Conservation (phyloP, 2,888 invertebrate genomes). For the Blastobasis lacticolella region DNA sequence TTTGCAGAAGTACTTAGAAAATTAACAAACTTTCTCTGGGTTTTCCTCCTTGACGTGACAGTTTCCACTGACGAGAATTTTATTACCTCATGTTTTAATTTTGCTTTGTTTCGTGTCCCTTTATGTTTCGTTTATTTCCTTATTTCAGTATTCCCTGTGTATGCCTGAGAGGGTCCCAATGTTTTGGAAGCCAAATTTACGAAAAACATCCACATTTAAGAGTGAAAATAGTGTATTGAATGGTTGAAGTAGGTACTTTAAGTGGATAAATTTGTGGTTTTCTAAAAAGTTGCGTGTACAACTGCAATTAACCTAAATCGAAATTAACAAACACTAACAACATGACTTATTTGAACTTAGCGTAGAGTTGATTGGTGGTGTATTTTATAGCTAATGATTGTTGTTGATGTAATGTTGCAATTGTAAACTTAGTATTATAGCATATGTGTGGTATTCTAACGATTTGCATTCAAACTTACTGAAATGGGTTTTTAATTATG, state of each 20-base stretch:
- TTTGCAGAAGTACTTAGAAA: constrained; percentile 10
- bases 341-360: constrained; percentile 46
- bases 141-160: constrained; percentile 73
- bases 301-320: constrained; percentile 23
- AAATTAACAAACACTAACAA: constrained; percentile 35
- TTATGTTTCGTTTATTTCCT: constrained; percentile 41
- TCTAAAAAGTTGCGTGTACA: constrained; percentile 33
- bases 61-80: constrained; percentile 5
- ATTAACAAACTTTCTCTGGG: constrained; percentile 6
- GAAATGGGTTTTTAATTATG: constrained; percentile 19
- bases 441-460: constrained; percentile 54
- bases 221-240: constrained; percentile 74
- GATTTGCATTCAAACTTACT: constrained; percentile 41
- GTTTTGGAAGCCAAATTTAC: constrained; percentile 74
- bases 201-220: constrained; percentile 73
- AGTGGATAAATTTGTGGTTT: constrained; percentile 36
- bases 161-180: constrained; percentile 73
- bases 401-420: constrained; percentile 70
- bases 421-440: constrained; percentile 59
- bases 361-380: constrained; percentile 67
- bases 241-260: constrained; percentile 67
- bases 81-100: constrained; percentile 14
- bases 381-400: constrained; percentile 65
- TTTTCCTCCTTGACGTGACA: constrained; percentile 11
- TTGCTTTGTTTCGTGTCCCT: constrained; percentile 30